These are phyloP conservation scores for Tetragnatha montana DNA, from an alignment of 2,888 invertebrate genomes.

Conservation along the genomic window DNA sequence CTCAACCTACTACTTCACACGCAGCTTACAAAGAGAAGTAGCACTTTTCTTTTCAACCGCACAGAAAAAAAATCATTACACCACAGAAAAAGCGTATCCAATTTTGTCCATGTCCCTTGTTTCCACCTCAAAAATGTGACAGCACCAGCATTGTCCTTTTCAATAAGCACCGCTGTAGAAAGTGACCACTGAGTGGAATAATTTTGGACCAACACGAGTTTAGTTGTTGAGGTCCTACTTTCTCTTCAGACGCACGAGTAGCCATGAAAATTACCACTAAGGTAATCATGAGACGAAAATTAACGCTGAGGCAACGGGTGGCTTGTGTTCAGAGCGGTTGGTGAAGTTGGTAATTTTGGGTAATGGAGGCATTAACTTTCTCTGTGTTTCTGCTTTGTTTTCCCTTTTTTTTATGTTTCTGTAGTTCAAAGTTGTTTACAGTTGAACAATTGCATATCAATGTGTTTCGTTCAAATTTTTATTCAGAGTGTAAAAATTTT, in stretches of 20 bases:
- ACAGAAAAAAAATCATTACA: neutral
- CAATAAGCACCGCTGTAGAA: neutral
- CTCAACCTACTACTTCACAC: constrained; percentile 52
- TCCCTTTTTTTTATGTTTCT: no score
- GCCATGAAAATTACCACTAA: neutral
- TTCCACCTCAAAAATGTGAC: neutral
- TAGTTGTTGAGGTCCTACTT: neutral
- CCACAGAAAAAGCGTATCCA: constrained; percentile 26
- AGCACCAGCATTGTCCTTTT: neutral
- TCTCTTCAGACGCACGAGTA: neutral
- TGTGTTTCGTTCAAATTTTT: no score
- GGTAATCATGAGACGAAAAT: neutral
- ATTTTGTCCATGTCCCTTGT: neutral
- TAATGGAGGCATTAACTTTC: neutral
- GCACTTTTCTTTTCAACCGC: neutral
- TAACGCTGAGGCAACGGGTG: neutral
- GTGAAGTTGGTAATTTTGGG: neutral
- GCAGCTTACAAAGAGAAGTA: constrained; percentile 26
- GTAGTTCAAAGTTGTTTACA: no score
- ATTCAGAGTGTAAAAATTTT: no score
- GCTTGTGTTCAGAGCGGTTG: neutral
- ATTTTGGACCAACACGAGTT: neutral
- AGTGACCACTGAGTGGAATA: neutral
- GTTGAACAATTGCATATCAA: no score
- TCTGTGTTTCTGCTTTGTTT: neutral